Base-by-base conservation (phyloP, 2,797 vertebrate genomes). In the Muscicapa comitata region DNA sequence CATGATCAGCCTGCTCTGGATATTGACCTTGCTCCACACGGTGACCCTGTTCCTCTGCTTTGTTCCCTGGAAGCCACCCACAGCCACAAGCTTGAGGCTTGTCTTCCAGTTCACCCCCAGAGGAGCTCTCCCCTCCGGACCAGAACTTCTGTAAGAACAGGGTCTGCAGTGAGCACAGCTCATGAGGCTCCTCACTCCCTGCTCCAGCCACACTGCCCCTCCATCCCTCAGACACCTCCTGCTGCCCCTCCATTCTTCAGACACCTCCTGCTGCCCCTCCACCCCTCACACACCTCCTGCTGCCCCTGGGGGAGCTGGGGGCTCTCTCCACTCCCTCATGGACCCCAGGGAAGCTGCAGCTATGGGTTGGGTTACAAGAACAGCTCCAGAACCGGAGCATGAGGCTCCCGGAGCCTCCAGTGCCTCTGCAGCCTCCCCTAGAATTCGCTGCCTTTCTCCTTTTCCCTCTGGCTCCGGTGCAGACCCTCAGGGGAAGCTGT, bases 371-470 rank as follows among this genome's bases (percentile, higher is more conserved):
- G 15, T 61, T 82, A 37, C 58, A 77, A 42, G 29, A 57, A 77
- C 3, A 68, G 18, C 35, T 59, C 37, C 58, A 68, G 35, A 88
- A 37, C 2, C 0, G 2, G 25, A 29, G 11, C 7, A 2, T 5
- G 48, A 55, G 75, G 45, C 31, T 79, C 48, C 72, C 16, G 42
- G 67, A 81, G 70, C 16, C 38, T 86, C 42, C 25, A 26, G 13
- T 2, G 3, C 26, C 29, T 24, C 51, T 13, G 26, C 66, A 91
- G 38, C 45, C 35, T 29, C 40, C 58, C 35, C 31, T 38, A 2
- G 7, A 47, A 67, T 43, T 14, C 0, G 0, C 21, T 59, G 18
- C 7, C 33, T 42, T 79, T 28, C 72, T 59, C 25, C 37, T 65
- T 42, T n/a, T 26, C 11, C 31, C 13, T 51, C 31, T 33, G 45